Conservation (phyloP, 2,888 invertebrate species). For the Melipona beecheii region DNA sequence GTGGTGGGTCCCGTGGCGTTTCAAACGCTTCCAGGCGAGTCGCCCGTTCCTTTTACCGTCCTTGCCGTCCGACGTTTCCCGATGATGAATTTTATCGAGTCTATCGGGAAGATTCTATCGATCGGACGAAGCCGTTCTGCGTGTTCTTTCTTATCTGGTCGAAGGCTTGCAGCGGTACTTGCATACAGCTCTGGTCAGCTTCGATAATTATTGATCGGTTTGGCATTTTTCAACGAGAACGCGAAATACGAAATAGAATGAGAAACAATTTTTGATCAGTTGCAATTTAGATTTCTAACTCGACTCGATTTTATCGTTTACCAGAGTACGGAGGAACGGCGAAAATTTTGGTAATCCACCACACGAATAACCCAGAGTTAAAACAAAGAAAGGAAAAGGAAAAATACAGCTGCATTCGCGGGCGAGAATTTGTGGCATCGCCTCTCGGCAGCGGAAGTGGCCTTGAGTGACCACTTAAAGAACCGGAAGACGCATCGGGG, state of each 20-base stretch:
- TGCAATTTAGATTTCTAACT: too few relatives aligned
- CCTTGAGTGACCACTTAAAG: constrained; percentile 25
- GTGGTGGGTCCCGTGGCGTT: constrained; percentile 44
- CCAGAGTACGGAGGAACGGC: too few relatives aligned
- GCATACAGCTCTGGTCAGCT: not conserved
- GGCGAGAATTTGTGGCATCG: not conserved
- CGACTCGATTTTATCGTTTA: too few relatives aligned
- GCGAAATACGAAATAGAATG: too few relatives aligned
- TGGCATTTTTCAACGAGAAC: too few relatives aligned
- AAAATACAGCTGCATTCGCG: not conserved
- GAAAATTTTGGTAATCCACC: too few relatives aligned
- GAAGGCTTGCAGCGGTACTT: not conserved
- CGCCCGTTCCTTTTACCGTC: constrained; percentile 73
- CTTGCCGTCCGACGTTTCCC: constrained; percentile 61
- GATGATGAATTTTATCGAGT: constrained; percentile 61
- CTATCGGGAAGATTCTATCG: constrained; percentile 7
- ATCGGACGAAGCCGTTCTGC: not conserved
- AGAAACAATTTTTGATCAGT: too few relatives aligned
- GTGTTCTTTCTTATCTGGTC: not conserved
- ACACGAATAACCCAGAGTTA: too few relatives aligned
- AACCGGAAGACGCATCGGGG: not conserved
- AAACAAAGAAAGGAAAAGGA: not conserved
- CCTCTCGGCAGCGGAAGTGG: constrained; percentile 8
- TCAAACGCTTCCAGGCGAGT: constrained; percentile 44
- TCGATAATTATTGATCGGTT: too few relatives aligned